Evolutionary conservation across 1,140 invertebrate species (phyloP), one percentile per base, ranked within the genome.

Genomic region (Cydia amplana): DNA sequence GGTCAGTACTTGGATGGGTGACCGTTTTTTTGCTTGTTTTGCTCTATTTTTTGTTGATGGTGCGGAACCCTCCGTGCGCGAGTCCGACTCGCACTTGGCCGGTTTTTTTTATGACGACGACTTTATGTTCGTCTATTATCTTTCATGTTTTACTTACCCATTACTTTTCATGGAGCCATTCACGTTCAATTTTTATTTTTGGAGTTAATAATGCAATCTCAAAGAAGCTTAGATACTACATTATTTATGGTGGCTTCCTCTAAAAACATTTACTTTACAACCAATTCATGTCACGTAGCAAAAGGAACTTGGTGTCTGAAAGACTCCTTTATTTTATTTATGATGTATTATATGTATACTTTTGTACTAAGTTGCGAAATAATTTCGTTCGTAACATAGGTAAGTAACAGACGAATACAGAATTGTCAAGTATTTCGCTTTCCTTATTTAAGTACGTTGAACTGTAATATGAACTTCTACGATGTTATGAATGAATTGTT

Each of bases 231-330:
- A 60, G 55, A 60, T 0, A 60, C 55, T 23, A 60, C 55, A 60
- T 60, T 60, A 23, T 60, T 60, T 60, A 60, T 60, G 10, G 18
- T 60, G 55, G 20, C 9, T 60, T 60, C 20, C 18, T 1, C 55
- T 12, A 10, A 60, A 60, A 60, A 10, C 12, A 23, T 60, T 60
- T 60, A 12, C 10, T 60, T 60, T 9, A 20, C 7, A 60, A 60
- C 55, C 55, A 23, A 60, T 60, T 60, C 55, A 23, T 60, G 55
- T 60, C 55, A 60, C 55, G 55, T 60, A 23, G 18, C 55, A 60
- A 60, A 60, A 60, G 20, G 55, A 23, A 23, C 55, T 23, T 60
- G 20, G 51, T 20, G 18, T 60, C 23, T 20, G 51, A 60, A 20
- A 60, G 18, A 18, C 51, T 60, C n/a, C n/a, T 20, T 60, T 60